Base-by-base conservation (phyloP, 1,140 invertebrate species). In the Pogonomyrmex californicus region DNA sequence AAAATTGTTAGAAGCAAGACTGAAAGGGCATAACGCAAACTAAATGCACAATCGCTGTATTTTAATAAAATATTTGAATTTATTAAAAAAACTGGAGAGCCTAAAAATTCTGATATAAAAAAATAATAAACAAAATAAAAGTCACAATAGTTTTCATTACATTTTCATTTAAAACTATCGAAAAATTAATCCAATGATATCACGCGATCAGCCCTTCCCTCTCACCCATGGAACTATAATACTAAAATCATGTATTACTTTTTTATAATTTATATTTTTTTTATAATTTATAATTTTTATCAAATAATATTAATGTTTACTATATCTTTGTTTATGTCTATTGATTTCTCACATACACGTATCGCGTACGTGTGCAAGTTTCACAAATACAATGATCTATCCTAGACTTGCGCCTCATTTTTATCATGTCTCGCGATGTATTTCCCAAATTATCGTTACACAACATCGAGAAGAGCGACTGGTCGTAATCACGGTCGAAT, bases 401-500 rank as follows among this genome's bases (percentile, higher is more conserved):
- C 23, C 23, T 56, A 23, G 17, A 23, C 17, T 10, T 58, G 0
- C 41, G 1, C 36, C 44, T 47, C 0, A 12, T 56, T 81, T 54
- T 54, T 12, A 23, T 7, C 10, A 65, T n/a, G 14, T 10, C 17
- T 38, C 10, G 54, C 23, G n/a, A 38, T 75, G 17, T n/a, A 73
- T 49, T 62, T 71, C 51, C 54, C 23, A 12, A 0, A 56, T 68
- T 54, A 81, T 44, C 38, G 38, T 68, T 81, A 38, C 10, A 33
- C 56, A 83, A 73, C 66, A 41, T 6, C n/a, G 10, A 56, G 6
- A 47, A 71, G 17, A 33, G 51, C 41, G 23, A 82, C 17, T 23
- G 9, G 12, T 14, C 23, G 2, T 49, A 75, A 83, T 60, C 68
- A 75, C 49, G 23, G 54, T 75, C 54, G 41, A 71, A 60, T 71